Percentiles rank a stretch among this genome's conserved stretches.
Evolutionary conservation across 1,140 invertebrate species (phyloP).

Genomic region (Achroia grisella): DNA sequence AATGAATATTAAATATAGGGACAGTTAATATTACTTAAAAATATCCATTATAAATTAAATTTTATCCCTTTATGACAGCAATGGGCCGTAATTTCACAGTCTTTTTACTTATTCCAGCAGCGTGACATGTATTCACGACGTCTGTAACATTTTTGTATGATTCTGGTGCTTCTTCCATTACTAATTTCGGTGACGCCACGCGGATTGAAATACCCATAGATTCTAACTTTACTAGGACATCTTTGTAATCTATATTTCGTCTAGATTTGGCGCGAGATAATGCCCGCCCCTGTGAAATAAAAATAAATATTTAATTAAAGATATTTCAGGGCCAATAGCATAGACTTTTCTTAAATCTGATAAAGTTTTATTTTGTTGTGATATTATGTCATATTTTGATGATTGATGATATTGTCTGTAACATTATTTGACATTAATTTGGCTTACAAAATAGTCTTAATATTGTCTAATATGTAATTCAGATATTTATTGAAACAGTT

Average conservation of each 20-base stretch:
- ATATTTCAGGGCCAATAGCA: no score
- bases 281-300: slow-evolving; percentile 87
- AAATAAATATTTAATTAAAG: not conserved
- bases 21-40: not conserved
- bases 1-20: no score
- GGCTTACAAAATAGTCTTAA: no score
- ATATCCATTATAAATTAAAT: not conserved
- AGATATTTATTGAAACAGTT: no score
- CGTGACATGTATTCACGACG: slow-evolving; percentile 99
- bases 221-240: slow-evolving; percentile 91
- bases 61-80: slow-evolving; percentile 98
- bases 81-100: slow-evolving; percentile 98
- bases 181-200: slow-evolving; percentile 98
- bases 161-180: slow-evolving; percentile 99
- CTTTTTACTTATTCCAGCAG: slow-evolving; percentile 97
- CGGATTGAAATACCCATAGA: slow-evolving; percentile 96
- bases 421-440: no score
- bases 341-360: no score
- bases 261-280: slow-evolving; percentile 97
- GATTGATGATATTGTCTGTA: no score
- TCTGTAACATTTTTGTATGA: slow-evolving; percentile 99
- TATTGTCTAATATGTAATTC: no score
- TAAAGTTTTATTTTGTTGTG: no score
- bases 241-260: slow-evolving; percentile 94
- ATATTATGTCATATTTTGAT: no score